Percentiles rank a stretch among this genome's conserved stretches.
phyloP scores from a whole-genome alignment of 2,113 vertebrate genomes.

The Lepidothrix coronata region DNA sequence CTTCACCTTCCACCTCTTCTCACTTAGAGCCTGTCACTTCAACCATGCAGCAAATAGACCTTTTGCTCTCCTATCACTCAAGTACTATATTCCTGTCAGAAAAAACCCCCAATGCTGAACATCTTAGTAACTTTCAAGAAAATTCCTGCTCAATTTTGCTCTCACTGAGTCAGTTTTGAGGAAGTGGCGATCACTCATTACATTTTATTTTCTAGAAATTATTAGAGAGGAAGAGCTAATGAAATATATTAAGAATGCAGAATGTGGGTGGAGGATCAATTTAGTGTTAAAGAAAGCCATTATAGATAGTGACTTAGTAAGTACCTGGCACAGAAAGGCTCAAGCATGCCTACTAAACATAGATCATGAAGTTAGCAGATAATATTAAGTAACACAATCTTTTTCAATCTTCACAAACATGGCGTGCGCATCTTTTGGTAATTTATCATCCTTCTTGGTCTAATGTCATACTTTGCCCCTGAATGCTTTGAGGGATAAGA shows the following conservation, averaged over 20 bases:
- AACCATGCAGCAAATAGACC: not conserved
- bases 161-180: not conserved
- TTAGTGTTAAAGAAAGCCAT: not conserved
- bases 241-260: not conserved
- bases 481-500: not conserved
- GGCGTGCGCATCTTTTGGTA: not conserved
- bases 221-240: not conserved
- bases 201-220: not conserved
- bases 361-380: not conserved
- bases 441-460: constrained; percentile 22
- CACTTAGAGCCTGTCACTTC: constrained; percentile 21
- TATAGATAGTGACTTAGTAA: not conserved
- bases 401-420: not conserved
- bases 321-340: not conserved
- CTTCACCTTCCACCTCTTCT: constrained; percentile 1
- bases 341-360: not conserved
- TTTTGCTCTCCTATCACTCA: constrained; percentile 43
- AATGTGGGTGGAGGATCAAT: not conserved
- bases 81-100: not conserved
- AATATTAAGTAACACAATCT: not conserved
- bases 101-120: not conserved
- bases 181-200: not conserved
- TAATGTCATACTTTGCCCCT: not conserved
- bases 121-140: constrained; percentile 1
- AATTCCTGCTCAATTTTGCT: not conserved